Evolutionary conservation across 2,113 vertebrate species (phyloP).

Genomic region (Nycticryphes semicollaris): DNA sequence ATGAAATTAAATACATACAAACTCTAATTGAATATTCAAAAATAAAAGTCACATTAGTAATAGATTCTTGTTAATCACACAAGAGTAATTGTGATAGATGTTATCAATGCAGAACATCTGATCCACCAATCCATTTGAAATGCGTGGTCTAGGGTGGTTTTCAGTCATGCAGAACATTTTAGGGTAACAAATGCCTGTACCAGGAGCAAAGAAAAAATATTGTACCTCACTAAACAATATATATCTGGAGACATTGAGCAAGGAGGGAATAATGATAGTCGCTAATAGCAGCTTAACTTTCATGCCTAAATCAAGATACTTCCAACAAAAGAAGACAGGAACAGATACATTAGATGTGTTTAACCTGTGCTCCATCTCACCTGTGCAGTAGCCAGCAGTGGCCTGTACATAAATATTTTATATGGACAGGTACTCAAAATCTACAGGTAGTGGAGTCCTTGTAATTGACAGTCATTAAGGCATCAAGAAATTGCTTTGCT

Average conservation of each 20-base stretch:
- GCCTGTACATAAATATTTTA: not conserved
- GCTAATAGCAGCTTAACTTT: not conserved
- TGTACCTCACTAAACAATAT: not conserved
- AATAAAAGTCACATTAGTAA: not conserved
- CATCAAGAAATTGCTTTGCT: not conserved
- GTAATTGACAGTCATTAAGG: not conserved
- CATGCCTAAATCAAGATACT: not conserved
- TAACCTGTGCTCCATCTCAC: not conserved
- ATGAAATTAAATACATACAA: not conserved
- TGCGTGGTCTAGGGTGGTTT: not conserved
- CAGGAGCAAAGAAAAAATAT: not conserved
- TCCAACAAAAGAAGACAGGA: not conserved
- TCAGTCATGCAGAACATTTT: not conserved
- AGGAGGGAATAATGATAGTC: not conserved
- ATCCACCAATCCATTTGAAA: not conserved
- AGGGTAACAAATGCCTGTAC: not conserved
- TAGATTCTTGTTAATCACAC: not conserved
- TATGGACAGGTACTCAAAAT: not conserved
- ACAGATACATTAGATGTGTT: not conserved
- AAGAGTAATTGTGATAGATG: not conserved
- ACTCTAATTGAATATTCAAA: not conserved
- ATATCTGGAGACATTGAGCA: not conserved
- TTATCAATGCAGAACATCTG: not conserved
- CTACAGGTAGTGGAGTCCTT: not conserved
- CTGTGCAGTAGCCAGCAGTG: not conserved